Evolutionary conservation across 35 echinoderm and acorn worm genomes (phyloP).

Genomic region (Strongylocentrotus purpuratus): DNA sequence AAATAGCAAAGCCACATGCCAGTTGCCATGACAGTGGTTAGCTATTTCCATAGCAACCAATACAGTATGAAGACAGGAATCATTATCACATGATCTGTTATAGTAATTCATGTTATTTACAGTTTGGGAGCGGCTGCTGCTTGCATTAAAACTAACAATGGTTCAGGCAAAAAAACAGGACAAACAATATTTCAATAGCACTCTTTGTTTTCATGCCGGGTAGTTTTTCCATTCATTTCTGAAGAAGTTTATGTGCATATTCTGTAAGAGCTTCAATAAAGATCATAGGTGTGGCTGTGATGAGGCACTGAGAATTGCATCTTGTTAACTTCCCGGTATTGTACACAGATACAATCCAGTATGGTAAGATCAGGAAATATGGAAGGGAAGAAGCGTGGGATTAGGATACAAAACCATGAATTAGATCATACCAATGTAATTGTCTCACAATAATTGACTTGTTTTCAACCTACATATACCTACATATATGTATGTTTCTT

Average conservation of each 20-base stretch:
- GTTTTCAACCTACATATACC: neutral
- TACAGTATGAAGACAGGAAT: constrained; percentile 30
- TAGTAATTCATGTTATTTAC: constrained; percentile 46
- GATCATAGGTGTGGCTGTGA: neutral
- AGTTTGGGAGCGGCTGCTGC: neutral
- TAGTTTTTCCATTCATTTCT: neutral
- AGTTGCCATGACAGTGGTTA: constrained; percentile 36
- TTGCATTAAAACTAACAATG: neutral
- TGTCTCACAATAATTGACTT: too few relatives aligned
- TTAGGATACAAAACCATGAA: neutral
- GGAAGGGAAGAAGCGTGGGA: neutral
- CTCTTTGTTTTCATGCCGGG: neutral
- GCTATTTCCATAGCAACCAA: constrained; percentile 33
- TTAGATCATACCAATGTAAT: neutral
- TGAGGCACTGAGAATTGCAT: neutral
- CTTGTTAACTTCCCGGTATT: neutral
- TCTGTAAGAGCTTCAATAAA: neutral
- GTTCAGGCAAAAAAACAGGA: neutral
- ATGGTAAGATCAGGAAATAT: neutral
- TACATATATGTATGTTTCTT: neutral
- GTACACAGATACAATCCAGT: neutral
- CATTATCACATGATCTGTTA: constrained; percentile 34
- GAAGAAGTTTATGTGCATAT: neutral
- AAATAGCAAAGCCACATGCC: constrained; percentile 19
- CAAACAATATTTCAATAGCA: neutral